Percentiles rank a stretch among this genome's conserved stretches.
Evolutionary conservation across 2,797 vertebrate genomes (phyloP).

Genomic region (Champsocephalus esox): DNA sequence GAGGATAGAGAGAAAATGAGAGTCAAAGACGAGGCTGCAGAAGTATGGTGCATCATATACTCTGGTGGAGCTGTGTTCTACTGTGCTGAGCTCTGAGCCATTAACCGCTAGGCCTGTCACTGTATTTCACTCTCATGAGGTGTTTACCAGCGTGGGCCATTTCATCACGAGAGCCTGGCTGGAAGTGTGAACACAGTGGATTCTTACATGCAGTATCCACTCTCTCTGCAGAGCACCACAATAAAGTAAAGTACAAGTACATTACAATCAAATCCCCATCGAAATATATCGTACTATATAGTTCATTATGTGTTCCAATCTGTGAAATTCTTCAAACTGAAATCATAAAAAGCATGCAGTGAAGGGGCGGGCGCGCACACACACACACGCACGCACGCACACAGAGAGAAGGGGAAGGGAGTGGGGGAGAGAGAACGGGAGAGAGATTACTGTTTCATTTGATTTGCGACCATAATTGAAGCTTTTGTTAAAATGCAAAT

Average conservation of each 20-base stretch:
- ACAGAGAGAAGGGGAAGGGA: not conserved
- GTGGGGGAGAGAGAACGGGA: constrained; percentile 25
- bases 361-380: constrained; percentile 37
- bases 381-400: constrained; percentile 8
- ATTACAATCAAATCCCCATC: constrained; percentile 56
- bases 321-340: constrained; percentile 54
- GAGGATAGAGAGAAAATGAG: constrained; percentile 40
- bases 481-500: constrained; percentile 72
- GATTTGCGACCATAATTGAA: constrained; percentile 67
- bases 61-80: constrained; percentile 59
- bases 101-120: constrained; percentile 71
- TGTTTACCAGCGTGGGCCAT: constrained; percentile 61
- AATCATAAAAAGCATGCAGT: constrained; percentile 49
- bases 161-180: constrained; percentile 42
- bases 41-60: constrained; percentile 51
- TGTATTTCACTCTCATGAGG: constrained; percentile 68
- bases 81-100: constrained; percentile 56
- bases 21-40: constrained; percentile 40
- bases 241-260: constrained; percentile 37
- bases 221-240: constrained; percentile 34
- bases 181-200: constrained; percentile 43
- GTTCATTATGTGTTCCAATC: constrained; percentile 57
- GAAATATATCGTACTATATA: constrained; percentile 55
- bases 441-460: constrained; percentile 66
- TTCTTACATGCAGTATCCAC: constrained; percentile 26